Base-by-base conservation (phyloP, 2,113 vertebrate genomes). In the Hippocampus barbouri region DNA sequence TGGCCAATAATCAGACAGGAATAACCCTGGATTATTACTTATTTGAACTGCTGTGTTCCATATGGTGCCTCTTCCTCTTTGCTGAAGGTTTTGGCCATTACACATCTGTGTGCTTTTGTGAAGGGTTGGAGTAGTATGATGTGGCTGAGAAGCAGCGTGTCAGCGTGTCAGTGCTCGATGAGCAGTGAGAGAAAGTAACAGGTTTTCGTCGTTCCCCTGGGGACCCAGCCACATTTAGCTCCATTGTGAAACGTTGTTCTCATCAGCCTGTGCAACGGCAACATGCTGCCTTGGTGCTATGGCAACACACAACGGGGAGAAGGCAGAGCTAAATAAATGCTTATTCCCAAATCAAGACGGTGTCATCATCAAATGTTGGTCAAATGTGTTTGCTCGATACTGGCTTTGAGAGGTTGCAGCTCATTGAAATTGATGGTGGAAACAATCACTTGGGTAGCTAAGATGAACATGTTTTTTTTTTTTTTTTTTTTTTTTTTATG, bases 271-370 rank as follows among this genome's bases (percentile, higher is more conserved):
- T 66, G 45, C 34, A 20, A 38, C 20, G 62, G 40, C 72, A 74
- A 47, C 64, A 41, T 75, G 41, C 14, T 60, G 47, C 66, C 23
- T 41, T 20, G 73, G 67, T 70, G 71, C 79, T 25, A 81, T 84
- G 74, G 82, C 66, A 84, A 84, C 82, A 70, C 65, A 40, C 69
- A 38, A 63, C 57, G 27, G 51, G 27, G 27, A 74, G n/a, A 45
- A 56, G 59, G n/a, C 21, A 1, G 0, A 70, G 62, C 25, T 0
- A 60, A 60, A 68, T 61, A 62, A 59, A 70, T 25, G 56, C 5
- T n/a, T 20, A 16, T 6, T 56, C 21, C 45, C 11, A 64, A 64
- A 21, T 10, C 56, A 27, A 12, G 21, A 47, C 14, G 25, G 30
- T 34, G 56, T 15, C 34, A 15, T 23, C 4, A 68, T 4, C n/a